phyloP scores from a whole-genome alignment of 2,888 invertebrate genomes.

The Malacosoma neustria region DNA sequence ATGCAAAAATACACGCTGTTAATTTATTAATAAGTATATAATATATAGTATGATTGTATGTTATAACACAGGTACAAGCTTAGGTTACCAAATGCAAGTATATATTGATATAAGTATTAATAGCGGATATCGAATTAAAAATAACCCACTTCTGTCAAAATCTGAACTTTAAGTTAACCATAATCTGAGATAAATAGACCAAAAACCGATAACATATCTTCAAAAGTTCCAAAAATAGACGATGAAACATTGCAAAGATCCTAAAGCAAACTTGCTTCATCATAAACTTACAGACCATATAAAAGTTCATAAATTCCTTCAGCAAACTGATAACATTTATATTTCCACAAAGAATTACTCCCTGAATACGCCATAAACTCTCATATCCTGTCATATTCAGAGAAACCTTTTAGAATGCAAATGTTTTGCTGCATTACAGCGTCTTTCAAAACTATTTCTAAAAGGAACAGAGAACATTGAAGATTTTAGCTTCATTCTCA shows the following conservation, averaged over 20 bases:
- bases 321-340: conserved; percentile 31
- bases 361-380: conserved; percentile 39
- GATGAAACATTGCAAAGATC: too few species aligned
- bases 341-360: conserved; percentile 26
- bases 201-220: too few species aligned
- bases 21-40: neutral
- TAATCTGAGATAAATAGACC: too few species aligned
- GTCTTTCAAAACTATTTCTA: conserved; percentile 57
- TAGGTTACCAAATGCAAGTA: too few species aligned
- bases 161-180: too few species aligned
- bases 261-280: too few species aligned
- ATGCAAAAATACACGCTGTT: neutral
- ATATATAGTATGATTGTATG: too few species aligned
- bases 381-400: conserved; percentile 33
- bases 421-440: conserved; percentile 53
- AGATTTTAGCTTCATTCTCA: conserved; percentile 41
- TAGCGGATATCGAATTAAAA: too few species aligned
- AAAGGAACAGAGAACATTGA: conserved; percentile 44
- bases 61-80: too few species aligned
- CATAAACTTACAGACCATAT: conserved; percentile 18
- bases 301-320: conserved; percentile 22
- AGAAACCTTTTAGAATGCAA: conserved; percentile 58
- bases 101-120: too few species aligned
- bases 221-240: too few species aligned
- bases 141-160: too few species aligned